Evolutionary conservation across 2,797 vertebrate species (phyloP).

Genomic region (Holocentrus rufus): DNA sequence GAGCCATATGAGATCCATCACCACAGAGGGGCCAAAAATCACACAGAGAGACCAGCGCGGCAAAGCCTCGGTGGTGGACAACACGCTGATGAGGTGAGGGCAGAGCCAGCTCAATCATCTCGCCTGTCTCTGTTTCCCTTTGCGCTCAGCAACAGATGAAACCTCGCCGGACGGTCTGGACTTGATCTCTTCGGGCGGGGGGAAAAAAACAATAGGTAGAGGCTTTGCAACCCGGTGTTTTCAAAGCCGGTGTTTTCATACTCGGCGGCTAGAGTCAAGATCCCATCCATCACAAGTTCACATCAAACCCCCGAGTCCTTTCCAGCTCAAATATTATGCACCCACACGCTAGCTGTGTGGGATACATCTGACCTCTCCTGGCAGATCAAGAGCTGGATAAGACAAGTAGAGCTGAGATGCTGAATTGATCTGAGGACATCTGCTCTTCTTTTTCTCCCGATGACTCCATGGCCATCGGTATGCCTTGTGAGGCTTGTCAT

Average conservation of each 20-base stretch:
- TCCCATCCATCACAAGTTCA: constrained; percentile 55
- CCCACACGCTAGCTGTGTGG: constrained; percentile 59
- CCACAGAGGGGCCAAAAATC: constrained; percentile 49
- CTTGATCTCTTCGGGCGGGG: constrained; percentile 24
- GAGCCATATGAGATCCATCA: constrained; percentile 46
- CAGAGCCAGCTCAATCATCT: constrained; percentile 45
- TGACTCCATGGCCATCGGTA: constrained; percentile 24
- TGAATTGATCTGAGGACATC: constrained; percentile 48
- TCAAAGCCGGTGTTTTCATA: constrained; percentile 47
- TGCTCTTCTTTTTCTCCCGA: constrained; percentile 28
- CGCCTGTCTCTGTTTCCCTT: constrained; percentile 16
- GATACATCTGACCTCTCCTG: constrained; percentile 60
- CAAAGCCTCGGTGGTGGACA: constrained; percentile 31
- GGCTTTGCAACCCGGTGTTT: constrained; percentile 23
- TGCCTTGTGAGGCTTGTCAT: constrained; percentile 21
- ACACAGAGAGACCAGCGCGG: constrained; percentile 41
- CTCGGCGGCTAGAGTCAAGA: constrained; percentile 49
- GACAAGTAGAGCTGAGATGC: constrained; percentile 25
- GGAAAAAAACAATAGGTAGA: constrained; percentile 50
- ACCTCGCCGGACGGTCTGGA: constrained; percentile 24
- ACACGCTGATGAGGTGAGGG: constrained; percentile 53
- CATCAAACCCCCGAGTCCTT: constrained; percentile 47
- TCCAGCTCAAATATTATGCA: constrained; percentile 75
- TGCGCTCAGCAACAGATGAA: constrained; percentile 33
- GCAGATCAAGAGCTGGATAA: constrained; percentile 53